Conservation (phyloP, 2,888 invertebrate species). For the Caenorhabditis afra region DNA sequence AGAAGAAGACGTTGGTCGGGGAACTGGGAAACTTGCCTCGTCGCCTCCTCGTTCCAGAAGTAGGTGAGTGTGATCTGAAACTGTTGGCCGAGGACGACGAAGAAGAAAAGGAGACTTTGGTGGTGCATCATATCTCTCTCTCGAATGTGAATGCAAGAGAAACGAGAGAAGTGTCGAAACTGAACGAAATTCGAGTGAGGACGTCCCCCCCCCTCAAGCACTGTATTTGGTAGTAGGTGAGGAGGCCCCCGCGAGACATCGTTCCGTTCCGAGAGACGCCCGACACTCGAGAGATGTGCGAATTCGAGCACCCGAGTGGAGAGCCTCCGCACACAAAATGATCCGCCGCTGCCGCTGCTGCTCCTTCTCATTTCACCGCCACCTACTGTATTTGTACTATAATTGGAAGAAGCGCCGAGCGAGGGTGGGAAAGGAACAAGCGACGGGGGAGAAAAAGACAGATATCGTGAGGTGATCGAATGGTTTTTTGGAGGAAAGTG, state of each 20-base stretch:
- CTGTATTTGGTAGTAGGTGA: slow-evolving; percentile 39
- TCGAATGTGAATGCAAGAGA: no score
- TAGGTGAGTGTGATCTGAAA: slow-evolving; percentile 23
- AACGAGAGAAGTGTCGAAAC: no score
- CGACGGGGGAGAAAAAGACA: not conserved
- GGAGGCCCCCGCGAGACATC: no score
- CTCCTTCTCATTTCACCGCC: slow-evolving; percentile 20
- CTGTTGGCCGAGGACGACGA: slow-evolving; percentile 19
- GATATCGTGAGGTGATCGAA: slow-evolving; percentile 1
- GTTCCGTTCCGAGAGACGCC: slow-evolving; percentile 25
- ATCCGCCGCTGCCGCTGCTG: slow-evolving; percentile 23
- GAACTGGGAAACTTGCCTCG: not conserved
- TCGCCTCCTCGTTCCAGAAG: slow-evolving; percentile 48
- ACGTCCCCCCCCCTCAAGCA: slow-evolving; percentile 36
- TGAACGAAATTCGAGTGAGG: slow-evolving; percentile 23
- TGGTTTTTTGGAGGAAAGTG: slow-evolving; percentile 16
- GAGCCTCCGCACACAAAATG: slow-evolving; percentile 22
- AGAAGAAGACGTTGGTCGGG: slow-evolving; percentile 17
- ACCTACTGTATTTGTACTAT: slow-evolving; percentile 55
- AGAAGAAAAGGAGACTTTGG: slow-evolving; percentile 1
- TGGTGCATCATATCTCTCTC: no score
- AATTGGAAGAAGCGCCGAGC: no score
- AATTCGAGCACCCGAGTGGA: slow-evolving; percentile 61
- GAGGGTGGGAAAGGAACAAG: not conserved
- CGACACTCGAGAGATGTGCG: slow-evolving; percentile 60